Percentiles rank a stretch among this genome's conserved stretches.
These are phyloP conservation scores for Tichodroma muraria DNA, from an alignment of 2,113 vertebrate genomes.

Conservation along the genomic window DNA sequence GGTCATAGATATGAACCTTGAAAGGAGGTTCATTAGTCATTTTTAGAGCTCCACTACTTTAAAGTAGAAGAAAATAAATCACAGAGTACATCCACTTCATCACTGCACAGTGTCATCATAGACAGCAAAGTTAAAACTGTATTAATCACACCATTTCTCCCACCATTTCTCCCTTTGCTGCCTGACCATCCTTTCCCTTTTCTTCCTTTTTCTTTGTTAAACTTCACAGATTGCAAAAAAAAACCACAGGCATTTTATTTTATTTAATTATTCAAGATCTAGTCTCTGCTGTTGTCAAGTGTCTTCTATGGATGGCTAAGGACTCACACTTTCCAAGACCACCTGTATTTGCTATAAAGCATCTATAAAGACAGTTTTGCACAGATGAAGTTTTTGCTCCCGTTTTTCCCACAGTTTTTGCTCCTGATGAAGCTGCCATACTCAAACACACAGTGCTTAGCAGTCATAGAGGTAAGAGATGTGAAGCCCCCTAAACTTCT, in stretches of 20 bases:
- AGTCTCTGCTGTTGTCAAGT: background rate
- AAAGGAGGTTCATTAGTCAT: slow-evolving; percentile 51
- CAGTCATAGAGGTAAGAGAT: background rate
- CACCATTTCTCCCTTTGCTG: background rate
- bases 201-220: background rate
- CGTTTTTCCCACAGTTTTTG: background rate
- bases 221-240: background rate
- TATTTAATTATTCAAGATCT: background rate
- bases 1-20: slow-evolving; percentile 32
- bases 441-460: background rate
- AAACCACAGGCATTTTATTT: background rate
- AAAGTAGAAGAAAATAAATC: slow-evolving; percentile 36
- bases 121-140: background rate
- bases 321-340: background rate
- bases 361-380: background rate
- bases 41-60: slow-evolving; percentile 34
- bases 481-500: background rate
- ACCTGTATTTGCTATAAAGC: background rate
- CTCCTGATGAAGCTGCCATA: background rate
- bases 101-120: background rate
- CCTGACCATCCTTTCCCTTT: background rate
- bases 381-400: too few species aligned
- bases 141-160: background rate
- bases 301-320: background rate
- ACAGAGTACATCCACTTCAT: background rate